These are phyloP conservation scores for Phalacrocorax aristotelis DNA, from an alignment of 2,113 vertebrate genomes.

Conservation along the genomic window DNA sequence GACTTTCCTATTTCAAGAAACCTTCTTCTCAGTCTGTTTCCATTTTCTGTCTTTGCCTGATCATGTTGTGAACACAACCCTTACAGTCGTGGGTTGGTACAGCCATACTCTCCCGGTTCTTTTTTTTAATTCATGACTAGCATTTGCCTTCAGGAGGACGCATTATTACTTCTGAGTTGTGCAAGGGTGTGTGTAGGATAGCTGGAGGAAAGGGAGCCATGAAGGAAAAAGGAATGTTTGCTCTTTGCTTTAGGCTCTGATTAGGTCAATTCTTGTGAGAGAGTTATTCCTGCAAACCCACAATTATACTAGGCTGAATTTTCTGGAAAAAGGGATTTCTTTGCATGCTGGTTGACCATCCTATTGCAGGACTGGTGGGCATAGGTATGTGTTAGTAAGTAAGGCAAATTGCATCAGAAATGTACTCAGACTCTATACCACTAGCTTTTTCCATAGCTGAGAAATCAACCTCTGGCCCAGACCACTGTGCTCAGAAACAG, in stretches of 20 bases:
- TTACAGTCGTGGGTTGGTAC: too few species aligned
- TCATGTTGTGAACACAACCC: accelerated
- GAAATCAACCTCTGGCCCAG: not conserved
- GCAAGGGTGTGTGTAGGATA: not conserved
- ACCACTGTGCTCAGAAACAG: not conserved
- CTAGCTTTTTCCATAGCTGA: not conserved
- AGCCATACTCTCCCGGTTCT: not conserved
- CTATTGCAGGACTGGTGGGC: not conserved
- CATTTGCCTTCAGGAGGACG: not conserved
- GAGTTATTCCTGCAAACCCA: not conserved
- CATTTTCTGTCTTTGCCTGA: not conserved
- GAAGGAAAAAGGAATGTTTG: conserved; percentile 32
- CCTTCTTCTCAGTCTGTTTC: not conserved
- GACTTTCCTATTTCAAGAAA: not conserved
- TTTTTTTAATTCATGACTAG: not conserved
- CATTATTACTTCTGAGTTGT: not conserved
- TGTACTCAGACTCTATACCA: not conserved
- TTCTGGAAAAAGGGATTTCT: conserved; percentile 23
- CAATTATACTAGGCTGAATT: conserved; percentile 19
- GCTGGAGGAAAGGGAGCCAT: not conserved
- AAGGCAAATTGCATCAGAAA: not conserved
- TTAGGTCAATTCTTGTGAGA: conserved; percentile 16
- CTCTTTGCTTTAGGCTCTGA: conserved; percentile 35
- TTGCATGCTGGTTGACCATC: not conserved
- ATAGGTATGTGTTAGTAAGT: not conserved